phyloP scores from a whole-genome alignment of 2,113 vertebrate genomes.

The Megaceryle maxima region DNA sequence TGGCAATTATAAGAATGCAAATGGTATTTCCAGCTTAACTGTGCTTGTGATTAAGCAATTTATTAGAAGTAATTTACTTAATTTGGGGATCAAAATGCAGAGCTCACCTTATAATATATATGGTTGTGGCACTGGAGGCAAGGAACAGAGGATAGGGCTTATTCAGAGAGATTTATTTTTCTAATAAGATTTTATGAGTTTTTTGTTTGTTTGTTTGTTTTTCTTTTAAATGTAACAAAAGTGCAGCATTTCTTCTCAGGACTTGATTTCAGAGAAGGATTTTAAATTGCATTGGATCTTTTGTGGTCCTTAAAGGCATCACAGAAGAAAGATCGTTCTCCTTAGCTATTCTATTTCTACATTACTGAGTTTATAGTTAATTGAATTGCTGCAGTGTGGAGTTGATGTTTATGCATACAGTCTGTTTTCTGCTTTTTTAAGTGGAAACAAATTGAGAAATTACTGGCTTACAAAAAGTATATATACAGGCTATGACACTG shows the following conservation, averaged over 20 bases:
- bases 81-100: not conserved
- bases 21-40: not conserved
- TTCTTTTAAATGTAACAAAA: not conserved
- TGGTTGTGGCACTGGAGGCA: not conserved
- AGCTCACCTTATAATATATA: not conserved
- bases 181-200: constrained; percentile 14
- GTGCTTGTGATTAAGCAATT: not conserved
- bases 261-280: not conserved
- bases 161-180: constrained; percentile 23
- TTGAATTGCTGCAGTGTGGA: not conserved
- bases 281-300: not conserved
- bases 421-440: not conserved
- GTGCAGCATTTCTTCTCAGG: not conserved
- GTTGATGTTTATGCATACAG: not conserved
- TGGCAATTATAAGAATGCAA: not conserved
- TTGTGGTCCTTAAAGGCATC: not conserved
- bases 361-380: not conserved
- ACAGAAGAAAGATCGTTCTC: not conserved
- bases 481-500: not conserved
- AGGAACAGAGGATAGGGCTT: not conserved
- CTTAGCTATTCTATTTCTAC: not conserved
- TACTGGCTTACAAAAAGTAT: not conserved
- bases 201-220: not conserved
- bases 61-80: not conserved
- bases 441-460: not conserved